phyloP scores from a whole-genome alignment of 2,888 invertebrate species.

The Chaitophorus viminalis region DNA sequence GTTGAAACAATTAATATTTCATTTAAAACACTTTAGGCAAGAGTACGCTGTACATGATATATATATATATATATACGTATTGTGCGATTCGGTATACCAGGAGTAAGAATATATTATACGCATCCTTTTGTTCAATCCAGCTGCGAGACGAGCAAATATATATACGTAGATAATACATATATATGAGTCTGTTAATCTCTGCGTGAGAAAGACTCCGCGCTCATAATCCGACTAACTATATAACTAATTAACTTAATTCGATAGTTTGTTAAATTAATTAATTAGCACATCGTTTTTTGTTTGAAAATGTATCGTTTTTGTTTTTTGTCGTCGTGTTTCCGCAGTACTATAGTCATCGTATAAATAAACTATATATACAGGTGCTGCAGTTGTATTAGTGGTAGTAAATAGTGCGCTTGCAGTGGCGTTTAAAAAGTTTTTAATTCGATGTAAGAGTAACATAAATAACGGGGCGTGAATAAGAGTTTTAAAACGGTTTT shows the following conservation, averaged over 20 bases:
- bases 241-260: slow-evolving; percentile 54
- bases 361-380: not conserved
- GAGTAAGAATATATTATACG: not conserved
- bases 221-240: not conserved
- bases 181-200: not conserved
- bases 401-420: not conserved
- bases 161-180: not conserved
- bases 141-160: not conserved
- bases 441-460: slow-evolving; percentile 59
- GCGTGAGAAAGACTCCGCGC: not conserved
- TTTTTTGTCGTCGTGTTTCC: slow-evolving; percentile 15
- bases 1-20: not conserved
- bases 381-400: not conserved
- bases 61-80: not conserved
- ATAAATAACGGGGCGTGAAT: slow-evolving; percentile 44
- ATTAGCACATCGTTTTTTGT: slow-evolving; percentile 13
- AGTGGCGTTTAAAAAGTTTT: slow-evolving; percentile 59
- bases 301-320: not conserved
- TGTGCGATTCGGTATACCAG: not conserved
- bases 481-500: slow-evolving; percentile 59
- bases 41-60: not conserved
- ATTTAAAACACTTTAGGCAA: not conserved
- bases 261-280: slow-evolving; percentile 55
- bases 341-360: not conserved
- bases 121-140: too few relatives aligned